A percentile compares a stretch with the other conserved stretches of the same genome.
Conservation (phyloP, 2,888 invertebrate genomes). For the Aplocera efformata region DNA sequence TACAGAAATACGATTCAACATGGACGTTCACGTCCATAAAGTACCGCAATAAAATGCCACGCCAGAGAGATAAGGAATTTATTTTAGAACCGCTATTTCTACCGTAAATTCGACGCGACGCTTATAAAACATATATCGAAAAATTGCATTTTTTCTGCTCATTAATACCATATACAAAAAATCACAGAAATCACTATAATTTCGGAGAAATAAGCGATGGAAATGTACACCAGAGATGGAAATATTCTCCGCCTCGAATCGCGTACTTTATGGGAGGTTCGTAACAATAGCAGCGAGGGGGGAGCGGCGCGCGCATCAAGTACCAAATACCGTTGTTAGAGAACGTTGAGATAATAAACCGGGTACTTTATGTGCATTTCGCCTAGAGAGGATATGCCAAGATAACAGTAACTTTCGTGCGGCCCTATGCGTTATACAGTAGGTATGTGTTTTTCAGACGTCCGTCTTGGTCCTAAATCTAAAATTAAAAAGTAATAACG, state of each 20-base stretch:
- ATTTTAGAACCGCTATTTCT: slow-evolving; percentile 47
- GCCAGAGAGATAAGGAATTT: slow-evolving; percentile 79
- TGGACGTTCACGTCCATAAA: slow-evolving; percentile 71
- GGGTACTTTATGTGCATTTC: slow-evolving; percentile 69
- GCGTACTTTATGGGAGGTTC: slow-evolving; percentile 69
- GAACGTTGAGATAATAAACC: slow-evolving; percentile 62
- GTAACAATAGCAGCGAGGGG: slow-evolving; percentile 81
- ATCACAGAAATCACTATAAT: slow-evolving; percentile 3
- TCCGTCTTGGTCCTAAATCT: slow-evolving; percentile 55
- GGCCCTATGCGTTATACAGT: slow-evolving; percentile 62
- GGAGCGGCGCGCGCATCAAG: slow-evolving; percentile 71
- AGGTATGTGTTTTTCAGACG: slow-evolving; percentile 60
- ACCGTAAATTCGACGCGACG: slow-evolving; percentile 12
- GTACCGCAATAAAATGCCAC: slow-evolving; percentile 74
- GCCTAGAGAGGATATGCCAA: slow-evolving; percentile 81
- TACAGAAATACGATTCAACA: slow-evolving; percentile 58
- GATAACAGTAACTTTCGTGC: slow-evolving; percentile 82
- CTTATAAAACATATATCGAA: slow-evolving; percentile 44
- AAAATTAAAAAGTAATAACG: slow-evolving; percentile 38
- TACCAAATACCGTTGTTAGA: slow-evolving; percentile 56
- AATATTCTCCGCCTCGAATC: slow-evolving; percentile 57
- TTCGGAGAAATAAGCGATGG: slow-evolving; percentile 42
- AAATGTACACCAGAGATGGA: slow-evolving; percentile 70
- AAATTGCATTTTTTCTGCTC: slow-evolving; percentile 61
- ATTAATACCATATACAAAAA: slow-evolving; percentile 37